Evolutionary conservation across 2,888 invertebrate genomes (phyloP).

Genomic region (Prenolepis imparis): DNA sequence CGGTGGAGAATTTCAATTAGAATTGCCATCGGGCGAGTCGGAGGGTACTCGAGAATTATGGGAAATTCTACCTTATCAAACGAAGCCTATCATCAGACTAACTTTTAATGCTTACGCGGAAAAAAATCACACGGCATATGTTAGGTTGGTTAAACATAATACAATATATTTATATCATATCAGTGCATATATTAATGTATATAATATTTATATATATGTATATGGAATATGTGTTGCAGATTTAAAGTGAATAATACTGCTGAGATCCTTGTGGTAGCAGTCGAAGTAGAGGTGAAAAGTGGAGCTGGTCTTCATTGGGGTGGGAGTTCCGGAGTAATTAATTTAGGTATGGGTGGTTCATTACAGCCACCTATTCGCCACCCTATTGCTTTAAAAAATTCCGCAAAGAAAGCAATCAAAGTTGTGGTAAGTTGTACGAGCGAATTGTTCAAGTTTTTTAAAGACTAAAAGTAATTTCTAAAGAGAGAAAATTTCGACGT

Average conservation of each 20-base stretch:
- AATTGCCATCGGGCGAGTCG: slow-evolving; percentile 92
- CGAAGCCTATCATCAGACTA: slow-evolving; percentile 95
- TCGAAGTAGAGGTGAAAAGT: slow-evolving; percentile 93
- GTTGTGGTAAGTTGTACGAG: slow-evolving; percentile 88
- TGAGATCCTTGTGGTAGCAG: slow-evolving; percentile 92
- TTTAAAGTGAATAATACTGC: slow-evolving; percentile 91
- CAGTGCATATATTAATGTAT: background rate
- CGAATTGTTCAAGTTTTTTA: background rate
- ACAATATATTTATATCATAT: background rate
- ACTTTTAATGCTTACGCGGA: slow-evolving; percentile 92
- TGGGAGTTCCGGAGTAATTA: slow-evolving; percentile 90
- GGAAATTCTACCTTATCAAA: slow-evolving; percentile 96
- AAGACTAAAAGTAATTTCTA: background rate
- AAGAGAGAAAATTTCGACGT: background rate
- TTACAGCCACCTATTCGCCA: slow-evolving; percentile 89
- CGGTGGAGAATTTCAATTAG: slow-evolving; percentile 95
- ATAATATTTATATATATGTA: slow-evolving; percentile 19
- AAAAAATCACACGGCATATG: slow-evolving; percentile 94
- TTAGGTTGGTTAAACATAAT: slow-evolving; percentile 87
- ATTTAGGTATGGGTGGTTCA: slow-evolving; percentile 94
- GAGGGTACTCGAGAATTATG: slow-evolving; percentile 94
- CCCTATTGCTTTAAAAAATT: slow-evolving; percentile 90
- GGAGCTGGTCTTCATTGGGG: slow-evolving; percentile 92
- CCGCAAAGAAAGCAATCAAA: slow-evolving; percentile 90
- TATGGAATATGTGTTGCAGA: slow-evolving; percentile 84